phyloP scores from a whole-genome alignment of 2,113 vertebrate genomes.

The Nannobrachium achirus region DNA sequence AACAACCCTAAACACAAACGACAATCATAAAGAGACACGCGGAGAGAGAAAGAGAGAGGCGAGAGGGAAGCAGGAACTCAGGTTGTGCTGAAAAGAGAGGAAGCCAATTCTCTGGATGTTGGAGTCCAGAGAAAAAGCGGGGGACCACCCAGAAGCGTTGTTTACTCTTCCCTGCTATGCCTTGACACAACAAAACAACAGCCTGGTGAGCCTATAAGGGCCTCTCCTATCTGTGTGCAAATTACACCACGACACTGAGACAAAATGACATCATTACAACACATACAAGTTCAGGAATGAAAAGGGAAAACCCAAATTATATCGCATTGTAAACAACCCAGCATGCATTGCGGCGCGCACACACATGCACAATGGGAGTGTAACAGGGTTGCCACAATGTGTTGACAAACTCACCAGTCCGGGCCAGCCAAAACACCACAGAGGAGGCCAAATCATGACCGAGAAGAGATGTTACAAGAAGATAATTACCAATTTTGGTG shows the following conservation, averaged over 20 bases:
- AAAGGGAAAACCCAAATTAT: constrained; percentile 23
- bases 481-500: too few species aligned
- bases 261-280: constrained; percentile 41
- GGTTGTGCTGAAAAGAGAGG: constrained; percentile 57
- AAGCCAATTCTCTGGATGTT: constrained; percentile 54
- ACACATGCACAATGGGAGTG: constrained; percentile 11
- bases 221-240: constrained; percentile 25
- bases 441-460: background rate
- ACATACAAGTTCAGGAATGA: constrained; percentile 1
- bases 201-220: constrained; percentile 4
- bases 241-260: constrained; percentile 27
- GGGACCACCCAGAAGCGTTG: constrained; percentile 72
- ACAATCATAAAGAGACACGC: background rate
- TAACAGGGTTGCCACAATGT: constrained; percentile 2
- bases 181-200: constrained; percentile 64
- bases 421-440: constrained; percentile 45
- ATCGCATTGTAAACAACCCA: constrained; percentile 24
- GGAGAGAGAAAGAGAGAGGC: constrained; percentile 26
- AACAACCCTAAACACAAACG: constrained; percentile 63
- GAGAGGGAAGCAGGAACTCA: constrained; percentile 50
- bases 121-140: constrained; percentile 43
- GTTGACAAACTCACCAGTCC: constrained; percentile 18
- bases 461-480: too few species aligned
- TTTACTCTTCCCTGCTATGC: constrained; percentile 56
- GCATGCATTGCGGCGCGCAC: constrained; percentile 3